Evolutionary conservation across 1,140 invertebrate species (phyloP).

Genomic region (Drosophila paulistorum): DNA sequence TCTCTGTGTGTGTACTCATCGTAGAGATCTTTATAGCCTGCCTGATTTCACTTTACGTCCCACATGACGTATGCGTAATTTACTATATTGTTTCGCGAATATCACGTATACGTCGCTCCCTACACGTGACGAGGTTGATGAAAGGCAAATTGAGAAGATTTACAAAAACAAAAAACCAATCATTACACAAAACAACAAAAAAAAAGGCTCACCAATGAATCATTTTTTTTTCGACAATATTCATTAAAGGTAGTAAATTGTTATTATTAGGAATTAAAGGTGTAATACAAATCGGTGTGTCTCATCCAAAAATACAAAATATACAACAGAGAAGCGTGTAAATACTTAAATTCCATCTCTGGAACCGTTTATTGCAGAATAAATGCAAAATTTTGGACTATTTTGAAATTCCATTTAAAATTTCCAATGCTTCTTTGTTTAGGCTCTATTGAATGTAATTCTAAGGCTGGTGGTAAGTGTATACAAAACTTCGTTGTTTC

Average conservation of each 20-base stretch:
- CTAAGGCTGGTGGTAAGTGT: neutral
- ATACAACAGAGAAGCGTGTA: too few species aligned
- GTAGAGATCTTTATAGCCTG: constrained; percentile 4
- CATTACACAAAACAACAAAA: constrained; percentile 10
- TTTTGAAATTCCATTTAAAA: too few species aligned
- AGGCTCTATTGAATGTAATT: too few species aligned
- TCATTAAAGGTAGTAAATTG: neutral
- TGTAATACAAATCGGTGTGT: neutral
- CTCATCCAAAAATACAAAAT: neutral
- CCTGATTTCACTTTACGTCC: constrained; percentile 37
- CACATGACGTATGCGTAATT: constrained; percentile 60
- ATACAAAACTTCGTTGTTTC: neutral
- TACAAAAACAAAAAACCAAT: constrained; percentile 11
- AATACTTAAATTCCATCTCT: too few species aligned
- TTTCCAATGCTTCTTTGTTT: too few species aligned
- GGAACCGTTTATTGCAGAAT: too few species aligned
- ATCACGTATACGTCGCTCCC: constrained; percentile 52
- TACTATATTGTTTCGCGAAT: constrained; percentile 53
- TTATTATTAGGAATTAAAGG: neutral
- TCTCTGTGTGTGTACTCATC: neutral
- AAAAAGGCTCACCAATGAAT: constrained; percentile 28
- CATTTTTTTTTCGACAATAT: constrained; percentile 12
- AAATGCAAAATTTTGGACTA: too few species aligned
- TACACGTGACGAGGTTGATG: constrained; percentile 39
- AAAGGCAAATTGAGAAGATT: constrained; percentile 33